phyloP scores from a whole-genome alignment of 2,888 invertebrate species.

The Cryptus viduatorius region DNA sequence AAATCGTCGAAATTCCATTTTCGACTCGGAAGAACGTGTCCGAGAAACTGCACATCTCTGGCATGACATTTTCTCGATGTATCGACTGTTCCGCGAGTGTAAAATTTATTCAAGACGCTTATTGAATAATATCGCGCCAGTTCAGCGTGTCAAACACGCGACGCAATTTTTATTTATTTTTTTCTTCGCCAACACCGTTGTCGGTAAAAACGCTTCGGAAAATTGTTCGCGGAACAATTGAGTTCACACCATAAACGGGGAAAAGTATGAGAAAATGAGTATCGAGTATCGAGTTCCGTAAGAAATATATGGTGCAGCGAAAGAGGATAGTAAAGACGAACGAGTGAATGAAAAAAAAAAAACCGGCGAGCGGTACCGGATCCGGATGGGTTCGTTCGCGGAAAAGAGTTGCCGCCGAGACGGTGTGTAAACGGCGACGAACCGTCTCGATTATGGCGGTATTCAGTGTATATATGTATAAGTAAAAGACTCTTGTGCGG shows the following conservation, averaged over 20 bases:
- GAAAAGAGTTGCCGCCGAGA: no score
- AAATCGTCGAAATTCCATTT: constrained; percentile 46
- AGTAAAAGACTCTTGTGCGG: no score
- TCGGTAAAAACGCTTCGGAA: no score
- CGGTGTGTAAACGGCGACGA: no score
- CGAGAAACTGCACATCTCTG: constrained; percentile 6
- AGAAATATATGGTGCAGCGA: constrained; percentile 17
- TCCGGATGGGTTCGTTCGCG: constrained; percentile 17
- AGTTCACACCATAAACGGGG: no score
- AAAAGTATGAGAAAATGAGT: background rate
- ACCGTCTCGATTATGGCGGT: no score
- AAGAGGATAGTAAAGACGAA: constrained; percentile 36
- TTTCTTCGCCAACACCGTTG: background rate
- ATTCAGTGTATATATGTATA: no score
- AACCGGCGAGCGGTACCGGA: constrained; percentile 35
- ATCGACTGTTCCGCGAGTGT: background rate
- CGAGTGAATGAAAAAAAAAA: background rate
- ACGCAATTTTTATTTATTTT: background rate
- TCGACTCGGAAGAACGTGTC: constrained; percentile 28
- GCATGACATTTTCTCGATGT: background rate
- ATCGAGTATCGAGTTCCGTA: background rate
- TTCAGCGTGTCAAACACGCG: constrained; percentile 54
- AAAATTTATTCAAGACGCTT: background rate
- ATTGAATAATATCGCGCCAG: constrained; percentile 36
- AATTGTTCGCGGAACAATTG: no score